phyloP scores from a whole-genome alignment of 1,140 invertebrate species.

The Teleogryllus occipitalis region DNA sequence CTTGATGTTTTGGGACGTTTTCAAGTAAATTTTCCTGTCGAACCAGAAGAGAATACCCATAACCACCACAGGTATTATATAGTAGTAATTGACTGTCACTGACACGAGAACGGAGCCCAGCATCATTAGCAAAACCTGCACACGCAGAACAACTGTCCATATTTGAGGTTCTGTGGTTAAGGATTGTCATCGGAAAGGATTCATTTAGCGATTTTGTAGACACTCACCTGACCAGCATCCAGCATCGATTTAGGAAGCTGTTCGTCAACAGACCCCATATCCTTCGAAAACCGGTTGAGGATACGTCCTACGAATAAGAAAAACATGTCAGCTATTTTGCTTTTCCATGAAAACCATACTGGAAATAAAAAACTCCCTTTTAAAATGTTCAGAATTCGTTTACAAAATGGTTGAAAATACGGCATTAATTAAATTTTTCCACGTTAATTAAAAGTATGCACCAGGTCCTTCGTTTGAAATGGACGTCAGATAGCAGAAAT shows the following conservation, averaged over 20 bases:
- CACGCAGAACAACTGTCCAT: no score
- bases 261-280: constrained; percentile 80
- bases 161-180: no score
- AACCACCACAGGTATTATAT: constrained; percentile 58
- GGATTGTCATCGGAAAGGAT: no score
- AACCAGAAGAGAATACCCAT: constrained; percentile 61
- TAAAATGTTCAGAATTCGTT: no score
- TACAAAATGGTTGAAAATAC: no score
- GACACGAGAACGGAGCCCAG: constrained; percentile 59
- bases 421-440: no score
- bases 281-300: constrained; percentile 74
- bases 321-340: no score
- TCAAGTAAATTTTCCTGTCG: constrained; percentile 68
- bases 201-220: not conserved
- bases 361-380: no score
- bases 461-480: no score
- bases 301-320: constrained; percentile 45
- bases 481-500: no score
- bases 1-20: constrained; percentile 76
- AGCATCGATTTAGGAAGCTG: constrained; percentile 64
- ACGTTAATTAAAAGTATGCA: no score
- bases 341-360: no score
- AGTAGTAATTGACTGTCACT: constrained; percentile 61
- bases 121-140: constrained; percentile 53
- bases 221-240: constrained; percentile 44